A percentile compares a stretch with the other conserved stretches of the same genome.
These are phyloP conservation scores for Mesochorus sp. DNA, from an alignment of 2,888 invertebrate species.

Conservation along the genomic window DNA sequence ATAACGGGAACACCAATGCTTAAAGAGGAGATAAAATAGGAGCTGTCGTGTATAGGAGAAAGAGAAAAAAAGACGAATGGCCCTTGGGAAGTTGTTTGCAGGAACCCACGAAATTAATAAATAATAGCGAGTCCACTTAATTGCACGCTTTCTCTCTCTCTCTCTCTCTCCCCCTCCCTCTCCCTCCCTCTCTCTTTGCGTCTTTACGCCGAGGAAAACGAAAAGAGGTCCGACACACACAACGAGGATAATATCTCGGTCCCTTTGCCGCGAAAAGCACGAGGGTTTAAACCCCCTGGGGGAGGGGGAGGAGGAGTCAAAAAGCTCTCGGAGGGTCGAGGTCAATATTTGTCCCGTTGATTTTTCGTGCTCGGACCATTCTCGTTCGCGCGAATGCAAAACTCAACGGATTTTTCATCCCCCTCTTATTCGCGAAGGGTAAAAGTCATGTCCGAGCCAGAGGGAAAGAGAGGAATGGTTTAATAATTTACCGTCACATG, in stretches of 20 bases:
- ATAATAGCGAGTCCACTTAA: conserved; percentile 68
- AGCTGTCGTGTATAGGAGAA: not conserved
- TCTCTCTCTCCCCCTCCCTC: conserved; percentile 55
- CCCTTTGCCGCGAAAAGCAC: conserved; percentile 22
- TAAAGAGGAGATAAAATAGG: not conserved
- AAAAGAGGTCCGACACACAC: conserved; percentile 18
- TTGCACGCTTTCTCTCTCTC: conserved; percentile 59
- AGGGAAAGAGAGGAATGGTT: conserved; percentile 47
- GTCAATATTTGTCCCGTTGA: conserved; percentile 64
- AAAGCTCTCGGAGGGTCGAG: conserved; percentile 54
- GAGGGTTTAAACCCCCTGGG: conserved; percentile 63
- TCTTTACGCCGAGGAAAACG: not conserved
- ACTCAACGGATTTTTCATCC: conserved; percentile 4
- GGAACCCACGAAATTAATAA: conserved; percentile 68
- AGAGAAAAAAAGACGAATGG: not conserved
- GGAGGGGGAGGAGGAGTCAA: conserved; percentile 25
- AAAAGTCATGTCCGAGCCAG: conserved; percentile 41
- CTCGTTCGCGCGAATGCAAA: conserved; percentile 29
- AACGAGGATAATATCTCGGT: conserved; percentile 63
- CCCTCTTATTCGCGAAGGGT: conserved; percentile 20
- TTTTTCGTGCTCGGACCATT: conserved; percentile 27
- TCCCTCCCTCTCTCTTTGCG: not conserved
- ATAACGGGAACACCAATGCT: not conserved
- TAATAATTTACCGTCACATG: conserved; percentile 71
- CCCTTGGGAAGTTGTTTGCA: conserved; percentile 9